Evolutionary conservation across 2,113 vertebrate genomes (phyloP), one percentile per base, ranked within the genome.

Genomic region (Trichechus manatus): DNA sequence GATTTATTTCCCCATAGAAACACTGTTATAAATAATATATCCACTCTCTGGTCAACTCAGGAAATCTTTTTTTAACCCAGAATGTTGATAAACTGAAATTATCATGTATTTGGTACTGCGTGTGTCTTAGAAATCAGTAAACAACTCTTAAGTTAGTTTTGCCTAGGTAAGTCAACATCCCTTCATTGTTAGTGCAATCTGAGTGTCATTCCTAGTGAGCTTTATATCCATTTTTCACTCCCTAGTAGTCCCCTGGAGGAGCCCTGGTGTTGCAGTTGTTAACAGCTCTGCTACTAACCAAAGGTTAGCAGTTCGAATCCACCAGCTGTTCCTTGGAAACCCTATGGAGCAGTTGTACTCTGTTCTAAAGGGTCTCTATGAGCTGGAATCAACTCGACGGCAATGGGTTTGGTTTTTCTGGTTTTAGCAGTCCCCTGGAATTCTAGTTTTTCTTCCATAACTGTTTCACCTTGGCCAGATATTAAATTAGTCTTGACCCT

Each of bases 1-100:
- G 31, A 84, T 72, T 84, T 59, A 72, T 85, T 92, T 96, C 91
- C 56, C 25, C 86, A 70, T 9, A 80, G 22, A 91, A 88, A 75
- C 4, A 39, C 19, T 64, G 6, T 84, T 86, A 36, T 44, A 64
- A 25, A 95, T n/a, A 4, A 42, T 59, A 91, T 87, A 83, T 74
- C 31, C 86, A 11, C 88, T 84, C 36, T 84, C 56, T 17, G 31
- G 29, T 77, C 75, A 94, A 64, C 63, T 94, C 29, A 70, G 44
- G 84, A 86, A 95, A 89, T n/a, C 66, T 5, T n/a, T 50, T 82
- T 87, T 83, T 3, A 78, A 74, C 22, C 3, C 11, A 68, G 39
- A 78, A 92, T 78, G 29, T 79, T 94, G 36, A 29, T 53, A 74
- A 86, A 74, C 5, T 87, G 36, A 86, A 93, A 82, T 77, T 47